Evolutionary conservation across 2,797 vertebrate genomes (phyloP).

Genomic region (Leptatherina wallacei): DNA sequence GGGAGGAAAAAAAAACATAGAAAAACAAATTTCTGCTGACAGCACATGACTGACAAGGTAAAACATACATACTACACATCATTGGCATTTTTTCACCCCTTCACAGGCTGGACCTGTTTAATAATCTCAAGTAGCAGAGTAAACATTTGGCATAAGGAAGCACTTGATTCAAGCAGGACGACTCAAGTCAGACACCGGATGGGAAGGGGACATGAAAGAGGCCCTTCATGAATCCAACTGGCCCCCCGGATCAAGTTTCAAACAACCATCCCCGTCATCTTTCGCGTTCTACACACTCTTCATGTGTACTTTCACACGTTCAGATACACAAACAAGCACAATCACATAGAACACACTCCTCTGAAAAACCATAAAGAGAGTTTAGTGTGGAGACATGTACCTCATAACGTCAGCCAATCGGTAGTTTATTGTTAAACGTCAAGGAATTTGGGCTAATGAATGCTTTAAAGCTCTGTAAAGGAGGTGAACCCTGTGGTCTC

Average conservation of each 20-base stretch:
- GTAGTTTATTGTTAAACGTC: slow-evolving; percentile 69
- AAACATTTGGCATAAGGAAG: slow-evolving; percentile 82
- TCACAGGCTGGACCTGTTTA: slow-evolving; percentile 58
- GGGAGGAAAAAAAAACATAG: slow-evolving; percentile 27
- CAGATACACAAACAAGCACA: slow-evolving; percentile 37
- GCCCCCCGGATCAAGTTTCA: slow-evolving; percentile 69
- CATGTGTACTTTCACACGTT: slow-evolving; percentile 25
- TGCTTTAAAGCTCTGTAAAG: slow-evolving; percentile 74
- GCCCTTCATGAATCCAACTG: slow-evolving; percentile 71
- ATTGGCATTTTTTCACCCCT: slow-evolving; percentile 5
- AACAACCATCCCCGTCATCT: slow-evolving; percentile 57
- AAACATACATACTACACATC: slow-evolving; percentile 27
- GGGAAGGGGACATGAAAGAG: slow-evolving; percentile 75
- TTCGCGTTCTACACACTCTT: slow-evolving; percentile 28
- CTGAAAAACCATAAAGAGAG: slow-evolving; percentile 50
- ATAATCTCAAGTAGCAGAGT: slow-evolving; percentile 70
- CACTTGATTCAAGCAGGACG: slow-evolving; percentile 72
- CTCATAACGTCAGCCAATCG: slow-evolving; percentile 42
- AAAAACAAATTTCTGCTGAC: slow-evolving; percentile 32
- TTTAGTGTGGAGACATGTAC: slow-evolving; percentile 48
- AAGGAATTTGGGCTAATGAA: slow-evolving; percentile 76
- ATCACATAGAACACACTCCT: slow-evolving; percentile 28
- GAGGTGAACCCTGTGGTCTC: slow-evolving; percentile 52
- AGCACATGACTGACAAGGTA: slow-evolving; percentile 49
- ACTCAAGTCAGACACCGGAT: slow-evolving; percentile 70